Evolutionary conservation across 2,888 invertebrate species (phyloP), one percentile per base, ranked within the genome.

Genomic region (Chloromyia formosa): DNA sequence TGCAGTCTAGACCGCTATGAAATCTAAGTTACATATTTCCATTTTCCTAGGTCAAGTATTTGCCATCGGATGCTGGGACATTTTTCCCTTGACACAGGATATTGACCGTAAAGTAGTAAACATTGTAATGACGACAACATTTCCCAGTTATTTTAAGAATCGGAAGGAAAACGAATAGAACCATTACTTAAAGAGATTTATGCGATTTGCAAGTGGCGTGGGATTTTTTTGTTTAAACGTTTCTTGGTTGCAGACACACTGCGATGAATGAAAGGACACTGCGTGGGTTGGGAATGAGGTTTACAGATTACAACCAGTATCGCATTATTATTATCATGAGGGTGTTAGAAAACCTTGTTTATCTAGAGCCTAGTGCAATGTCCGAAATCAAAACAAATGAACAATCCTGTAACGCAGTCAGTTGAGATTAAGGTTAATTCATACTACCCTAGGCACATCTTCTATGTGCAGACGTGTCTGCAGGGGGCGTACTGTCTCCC

Each of bases 31-130:
- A 54, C 20, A 10, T 54, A 16, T 53, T 54, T 69, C n/a, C 20
- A 23, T 54, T 69, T 23, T 42, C 27, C 27, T 14, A n/a, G 27
- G 22, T 14, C 27, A 23, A 23, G 22, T 12, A n/a, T 22, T n/a
- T n/a, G 23, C 27, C 14, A 60, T 60, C 12, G 27, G 27, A 35
- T 22, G 1, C 9, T 27, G 27, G 27, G 27, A 4, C 3, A 53
- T 22, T 53, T 54, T 27, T 69, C 54, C 23, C n/a, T 54, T 27
- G 23, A 54, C 54, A 10, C 35, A 23, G 27, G 68, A 69, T 69
- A 69, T 69, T 69, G 68, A 54, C 68, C 53, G 16, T 69, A 69
- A 69, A 53, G 53, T 14, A 54, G 22, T 54, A 69, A 69, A 53
- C 35, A 54, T n/a, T 23, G 23, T 69, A 69, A 35, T 54, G 22